Conservation (phyloP, 2,888 invertebrate genomes). For the Boloria selene region DNA sequence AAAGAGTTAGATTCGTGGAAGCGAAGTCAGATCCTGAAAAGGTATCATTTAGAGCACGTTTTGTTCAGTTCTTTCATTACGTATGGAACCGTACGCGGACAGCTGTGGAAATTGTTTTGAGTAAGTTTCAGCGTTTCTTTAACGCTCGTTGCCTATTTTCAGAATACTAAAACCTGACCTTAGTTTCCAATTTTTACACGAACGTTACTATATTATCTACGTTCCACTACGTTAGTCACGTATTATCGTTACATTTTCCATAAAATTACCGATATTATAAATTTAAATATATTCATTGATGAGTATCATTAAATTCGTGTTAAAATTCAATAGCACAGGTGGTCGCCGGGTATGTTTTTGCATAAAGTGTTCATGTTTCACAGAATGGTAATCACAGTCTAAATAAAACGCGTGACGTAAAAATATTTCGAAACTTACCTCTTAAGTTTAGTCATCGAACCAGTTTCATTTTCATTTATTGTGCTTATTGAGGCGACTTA, state of each 20-base stretch:
- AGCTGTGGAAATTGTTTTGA: constrained; percentile 58
- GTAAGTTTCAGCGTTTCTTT: constrained; percentile 53
- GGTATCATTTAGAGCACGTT: constrained; percentile 58
- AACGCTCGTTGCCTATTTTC: constrained; percentile 13
- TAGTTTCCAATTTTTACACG: constrained; percentile 17
- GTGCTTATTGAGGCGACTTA: no score
- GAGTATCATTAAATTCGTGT: no score
- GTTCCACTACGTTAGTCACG: constrained; percentile 6
- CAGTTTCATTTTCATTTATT: no score
- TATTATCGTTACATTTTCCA: background rate
- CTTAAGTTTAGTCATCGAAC: no score
- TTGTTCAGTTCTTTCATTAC: constrained; percentile 60
- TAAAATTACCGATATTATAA: no score
- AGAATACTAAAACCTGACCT: constrained; percentile 23
- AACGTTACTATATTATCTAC: constrained; percentile 16
- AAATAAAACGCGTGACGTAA: no score
- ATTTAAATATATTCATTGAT: no score
- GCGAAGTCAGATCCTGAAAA: constrained; percentile 50
- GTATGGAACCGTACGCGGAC: constrained; percentile 62
- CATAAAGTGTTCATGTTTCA: no score
- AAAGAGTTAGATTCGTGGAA: constrained; percentile 70
- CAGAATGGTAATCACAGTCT: no score
- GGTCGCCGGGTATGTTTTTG: no score
- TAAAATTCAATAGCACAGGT: no score
- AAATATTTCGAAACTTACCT: no score